These are phyloP conservation scores for Phenganax subtilis DNA, from an alignment of 92 coral and sea anemone genomes.

Conservation along the genomic window DNA sequence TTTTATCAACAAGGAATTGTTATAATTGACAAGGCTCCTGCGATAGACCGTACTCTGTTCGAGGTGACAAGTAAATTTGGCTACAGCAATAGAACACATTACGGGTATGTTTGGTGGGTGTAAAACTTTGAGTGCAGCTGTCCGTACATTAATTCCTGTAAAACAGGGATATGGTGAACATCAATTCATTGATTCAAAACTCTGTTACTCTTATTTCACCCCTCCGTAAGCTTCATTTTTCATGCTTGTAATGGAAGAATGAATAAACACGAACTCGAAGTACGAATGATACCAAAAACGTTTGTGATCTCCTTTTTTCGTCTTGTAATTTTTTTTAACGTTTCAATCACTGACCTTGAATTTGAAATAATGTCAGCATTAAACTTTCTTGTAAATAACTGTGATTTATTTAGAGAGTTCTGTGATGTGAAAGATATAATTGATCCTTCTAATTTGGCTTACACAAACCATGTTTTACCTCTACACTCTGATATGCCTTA, in stretches of 20 bases:
- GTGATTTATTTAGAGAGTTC: constrained; percentile 1
- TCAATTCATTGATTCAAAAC: no score
- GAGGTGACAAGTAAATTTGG: constrained; percentile 9
- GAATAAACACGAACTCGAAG: no score
- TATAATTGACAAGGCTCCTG: constrained; percentile 57
- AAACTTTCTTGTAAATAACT: no score
- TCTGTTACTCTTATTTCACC: no score
- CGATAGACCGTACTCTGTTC: constrained; percentile 39
- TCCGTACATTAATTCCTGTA: not conserved
- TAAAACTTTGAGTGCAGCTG: not conserved
- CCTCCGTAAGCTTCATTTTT: no score
- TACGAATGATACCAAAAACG: no score
- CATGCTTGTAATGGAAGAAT: no score
- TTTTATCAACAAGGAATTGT: constrained; percentile 64
- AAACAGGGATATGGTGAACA: not conserved
- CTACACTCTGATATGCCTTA: constrained; percentile 38
- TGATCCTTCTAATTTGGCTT: constrained; percentile 33
- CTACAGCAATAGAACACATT: not conserved
- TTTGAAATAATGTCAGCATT: no score
- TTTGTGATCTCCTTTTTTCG: no score
- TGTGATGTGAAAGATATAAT: constrained; percentile 3
- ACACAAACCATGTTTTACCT: constrained; percentile 27
- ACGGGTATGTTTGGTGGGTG: constrained; percentile 9
- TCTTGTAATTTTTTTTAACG: no score
- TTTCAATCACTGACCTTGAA: no score